phyloP scores from a whole-genome alignment of 2,113 vertebrate genomes.

The Lutjanus erythropterus region DNA sequence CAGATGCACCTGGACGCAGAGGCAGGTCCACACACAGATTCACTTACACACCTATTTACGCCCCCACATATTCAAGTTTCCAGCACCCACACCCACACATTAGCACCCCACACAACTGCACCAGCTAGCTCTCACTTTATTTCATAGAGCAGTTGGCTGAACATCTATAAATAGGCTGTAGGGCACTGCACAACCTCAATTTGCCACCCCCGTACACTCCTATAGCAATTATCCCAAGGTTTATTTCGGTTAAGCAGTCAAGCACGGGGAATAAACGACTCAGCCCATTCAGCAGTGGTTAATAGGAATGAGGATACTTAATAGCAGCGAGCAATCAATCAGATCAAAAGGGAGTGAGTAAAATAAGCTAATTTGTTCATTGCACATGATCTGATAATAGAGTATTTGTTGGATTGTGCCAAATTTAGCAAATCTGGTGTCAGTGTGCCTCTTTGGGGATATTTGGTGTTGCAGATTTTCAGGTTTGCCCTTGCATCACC shows the following conservation, averaged over 20 bases:
- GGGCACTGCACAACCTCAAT: conserved; percentile 85
- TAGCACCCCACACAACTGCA: conserved; percentile 69
- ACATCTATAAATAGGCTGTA: conserved; percentile 87
- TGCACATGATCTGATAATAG: conserved; percentile 40
- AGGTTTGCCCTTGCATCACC: background rate
- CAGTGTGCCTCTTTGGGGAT: background rate
- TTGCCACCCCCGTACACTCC: conserved; percentile 83
- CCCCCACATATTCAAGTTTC: conserved; percentile 45
- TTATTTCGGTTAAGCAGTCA: conserved; percentile 86
- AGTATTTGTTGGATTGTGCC: conserved; percentile 40
- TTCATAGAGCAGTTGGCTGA: conserved; percentile 82
- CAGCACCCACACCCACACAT: conserved; percentile 66
- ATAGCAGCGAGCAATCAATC: conserved; percentile 77
- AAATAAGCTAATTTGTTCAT: conserved; percentile 65
- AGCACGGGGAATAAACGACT: conserved; percentile 82
- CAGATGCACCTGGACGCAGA: background rate
- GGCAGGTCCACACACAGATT: background rate
- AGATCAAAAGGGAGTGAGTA: conserved; percentile 70
- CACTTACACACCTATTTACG: conserved; percentile 47
- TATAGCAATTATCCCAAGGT: conserved; percentile 86
- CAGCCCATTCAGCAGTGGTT: conserved; percentile 78
- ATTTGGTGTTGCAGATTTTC: conserved; percentile 6
- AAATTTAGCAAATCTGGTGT: conserved; percentile 14
- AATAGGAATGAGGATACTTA: conserved; percentile 81
- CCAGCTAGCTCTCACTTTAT: conserved; percentile 74